Conservation (phyloP, 2,797 vertebrate species). For the Acanthurus lineatus region DNA sequence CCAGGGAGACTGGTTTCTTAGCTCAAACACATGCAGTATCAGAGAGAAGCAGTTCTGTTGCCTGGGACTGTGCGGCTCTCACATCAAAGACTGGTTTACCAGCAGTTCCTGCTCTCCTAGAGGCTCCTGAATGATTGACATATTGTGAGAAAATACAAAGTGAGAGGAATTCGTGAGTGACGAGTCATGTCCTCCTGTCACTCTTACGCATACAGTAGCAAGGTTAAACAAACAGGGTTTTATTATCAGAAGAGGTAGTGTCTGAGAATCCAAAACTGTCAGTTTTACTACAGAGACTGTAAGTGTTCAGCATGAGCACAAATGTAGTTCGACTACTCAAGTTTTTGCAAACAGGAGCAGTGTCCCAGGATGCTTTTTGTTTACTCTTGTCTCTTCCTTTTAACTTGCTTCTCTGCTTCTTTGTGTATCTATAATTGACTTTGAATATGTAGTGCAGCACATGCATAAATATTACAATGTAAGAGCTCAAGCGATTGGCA, state of each 20-base stretch:
- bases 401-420: conserved; percentile 27
- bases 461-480: conserved; percentile 7
- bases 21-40: conserved; percentile 67
- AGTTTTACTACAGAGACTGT: conserved; percentile 7
- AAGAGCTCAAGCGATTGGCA: not conserved
- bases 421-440: conserved; percentile 30
- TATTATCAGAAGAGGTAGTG: conserved; percentile 12
- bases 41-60: conserved; percentile 63
- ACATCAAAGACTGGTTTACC: conserved; percentile 74
- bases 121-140: conserved; percentile 66
- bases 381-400: conserved; percentile 31
- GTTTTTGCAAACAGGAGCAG: conserved; percentile 37
- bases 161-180: conserved; percentile 43
- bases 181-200: conserved; percentile 44
- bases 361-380: conserved; percentile 29
- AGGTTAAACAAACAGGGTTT: conserved; percentile 62
- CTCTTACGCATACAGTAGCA: conserved; percentile 37
- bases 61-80: conserved; percentile 55
- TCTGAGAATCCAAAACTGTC: conserved; percentile 29
- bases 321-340: conserved; percentile 23
- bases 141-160: conserved; percentile 37
- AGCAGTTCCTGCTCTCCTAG: conserved; percentile 58
- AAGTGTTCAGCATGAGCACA: conserved; percentile 31
- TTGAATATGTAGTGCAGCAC: conserved; percentile 3
- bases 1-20: conserved; percentile 61